phyloP scores from a whole-genome alignment of 2,888 invertebrate species.

The Scrobipalpa costella region DNA sequence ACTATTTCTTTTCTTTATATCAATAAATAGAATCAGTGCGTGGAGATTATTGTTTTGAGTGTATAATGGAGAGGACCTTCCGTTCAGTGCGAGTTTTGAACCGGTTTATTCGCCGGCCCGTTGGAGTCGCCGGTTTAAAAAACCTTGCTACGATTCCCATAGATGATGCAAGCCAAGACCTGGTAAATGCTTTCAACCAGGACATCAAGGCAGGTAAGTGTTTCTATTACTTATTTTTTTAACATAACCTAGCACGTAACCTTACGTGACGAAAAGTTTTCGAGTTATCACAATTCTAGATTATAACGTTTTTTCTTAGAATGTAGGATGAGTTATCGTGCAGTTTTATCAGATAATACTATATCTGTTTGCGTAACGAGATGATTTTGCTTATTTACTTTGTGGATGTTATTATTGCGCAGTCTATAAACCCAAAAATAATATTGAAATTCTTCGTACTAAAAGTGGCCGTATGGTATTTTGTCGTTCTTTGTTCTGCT shows the following conservation, averaged over 20 bases:
- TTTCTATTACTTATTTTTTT: not conserved
- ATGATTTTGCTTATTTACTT: not conserved
- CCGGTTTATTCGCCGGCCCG: constrained; percentile 65
- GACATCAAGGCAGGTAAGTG: constrained; percentile 65
- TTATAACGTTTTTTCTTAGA: too few relatives aligned
- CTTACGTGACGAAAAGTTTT: not conserved
- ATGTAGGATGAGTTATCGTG: too few relatives aligned
- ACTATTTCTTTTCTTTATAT: not conserved
- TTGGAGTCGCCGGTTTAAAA: constrained; percentile 49
- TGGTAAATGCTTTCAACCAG: constrained; percentile 60
- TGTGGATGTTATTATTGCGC: too few relatives aligned
- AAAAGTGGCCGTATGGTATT: too few relatives aligned
- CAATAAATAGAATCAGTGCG: not conserved
- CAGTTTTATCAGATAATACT: not conserved
- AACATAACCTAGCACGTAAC: not conserved
- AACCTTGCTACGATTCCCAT: constrained; percentile 53
- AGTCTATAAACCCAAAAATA: too few relatives aligned
- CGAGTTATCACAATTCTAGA: too few relatives aligned
- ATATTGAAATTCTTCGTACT: too few relatives aligned
- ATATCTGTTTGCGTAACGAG: not conserved
- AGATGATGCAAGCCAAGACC: constrained; percentile 58
- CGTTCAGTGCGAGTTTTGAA: constrained; percentile 54
- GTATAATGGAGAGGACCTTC: constrained; percentile 56
- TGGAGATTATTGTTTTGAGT: not conserved
- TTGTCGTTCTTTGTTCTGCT: too few relatives aligned